Percentiles rank a stretch among this genome's conserved stretches.
These are phyloP conservation scores for Matsumurasca onukii DNA, from an alignment of 1,140 invertebrate genomes.

Conservation along the genomic window DNA sequence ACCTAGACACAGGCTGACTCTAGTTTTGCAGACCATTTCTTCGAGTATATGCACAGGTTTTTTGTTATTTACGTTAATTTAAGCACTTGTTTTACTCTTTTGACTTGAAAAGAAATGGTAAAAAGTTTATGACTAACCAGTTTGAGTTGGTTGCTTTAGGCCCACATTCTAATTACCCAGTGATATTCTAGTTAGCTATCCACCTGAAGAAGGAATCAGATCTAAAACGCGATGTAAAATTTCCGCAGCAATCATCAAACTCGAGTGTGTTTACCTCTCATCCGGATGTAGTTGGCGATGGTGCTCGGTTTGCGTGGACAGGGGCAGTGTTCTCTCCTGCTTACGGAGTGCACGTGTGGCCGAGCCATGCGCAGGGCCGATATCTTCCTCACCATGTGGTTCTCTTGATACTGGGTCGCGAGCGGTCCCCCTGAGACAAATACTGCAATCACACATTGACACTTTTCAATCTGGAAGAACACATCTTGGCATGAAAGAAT, in stretches of 20 bases:
- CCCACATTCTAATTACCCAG: too few species aligned
- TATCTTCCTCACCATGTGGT: not conserved
- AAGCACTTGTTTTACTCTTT: too few species aligned
- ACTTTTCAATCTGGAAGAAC: not conserved
- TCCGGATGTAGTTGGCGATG: not conserved
- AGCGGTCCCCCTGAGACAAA: conserved; percentile 2
- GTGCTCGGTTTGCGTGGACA: not conserved
- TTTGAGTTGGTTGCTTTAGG: too few species aligned
- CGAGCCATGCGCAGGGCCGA: not conserved
- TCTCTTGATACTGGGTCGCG: not conserved
- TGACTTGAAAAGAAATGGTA: too few species aligned
- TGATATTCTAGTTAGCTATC: too few species aligned
- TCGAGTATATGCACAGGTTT: too few species aligned
- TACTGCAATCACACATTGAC: not conserved
- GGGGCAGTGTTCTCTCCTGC: not conserved
- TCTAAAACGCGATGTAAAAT: not conserved
- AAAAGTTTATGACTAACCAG: too few species aligned
- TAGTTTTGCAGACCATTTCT: too few species aligned
- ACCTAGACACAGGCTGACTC: too few species aligned
- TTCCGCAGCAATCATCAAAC: not conserved
- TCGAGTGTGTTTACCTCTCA: not conserved
- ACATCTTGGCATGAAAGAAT: not conserved
- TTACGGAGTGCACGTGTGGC: not conserved
- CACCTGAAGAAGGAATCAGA: not conserved
- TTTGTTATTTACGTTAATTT: too few species aligned